Evolutionary conservation across 1,140 invertebrate species (phyloP), one percentile per base, ranked within the genome.

Genomic region (Andrena cerasifolii): DNA sequence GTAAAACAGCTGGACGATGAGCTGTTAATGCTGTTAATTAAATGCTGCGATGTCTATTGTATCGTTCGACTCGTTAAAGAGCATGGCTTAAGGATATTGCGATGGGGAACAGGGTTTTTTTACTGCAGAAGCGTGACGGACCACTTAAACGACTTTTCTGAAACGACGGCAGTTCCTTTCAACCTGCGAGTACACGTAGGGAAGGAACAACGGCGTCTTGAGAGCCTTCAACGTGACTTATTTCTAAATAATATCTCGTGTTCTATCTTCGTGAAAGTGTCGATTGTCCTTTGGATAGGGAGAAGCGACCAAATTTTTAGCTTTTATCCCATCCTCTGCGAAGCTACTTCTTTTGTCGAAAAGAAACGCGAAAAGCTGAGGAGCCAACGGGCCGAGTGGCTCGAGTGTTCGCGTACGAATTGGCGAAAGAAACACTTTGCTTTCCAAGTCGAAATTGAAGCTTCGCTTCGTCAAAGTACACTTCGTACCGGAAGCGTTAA

Each of bases 101-200:
- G 56, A 66, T 31, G 65, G 80, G 66, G 71, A 79, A 84, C 80
- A 84, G 80, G 80, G 82, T 84, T 80, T 82, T 66, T 74, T 43
- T 36, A 63, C 24, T 33, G 53, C 26, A 51, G n/a, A 67, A 72
- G 24, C 28, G 51, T 58, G 45, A 78, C 53, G 56, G 53, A 78
- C 47, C 70, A 62, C 21, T 81, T 59, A 66, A 79, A 33, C 47
- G 6, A 61, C 18, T 68, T 70, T 79, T 63, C 33, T 36, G 58
- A 74, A 80, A 67, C 26, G 16, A 31, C 2, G 40, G 43, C 43
- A 58, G 28, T 59, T 45, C 36, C 24, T 75, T 31, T 18, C 63
- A 5, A 40, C 36, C 10, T 40, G 36, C 3, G 36, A 40, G 10
- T n/a, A 10, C 58, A 51, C 24, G 53, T 40, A 31, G 36, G 40